Evolutionary conservation across 2,888 invertebrate genomes (phyloP).

Genomic region (Stenurella melanura): DNA sequence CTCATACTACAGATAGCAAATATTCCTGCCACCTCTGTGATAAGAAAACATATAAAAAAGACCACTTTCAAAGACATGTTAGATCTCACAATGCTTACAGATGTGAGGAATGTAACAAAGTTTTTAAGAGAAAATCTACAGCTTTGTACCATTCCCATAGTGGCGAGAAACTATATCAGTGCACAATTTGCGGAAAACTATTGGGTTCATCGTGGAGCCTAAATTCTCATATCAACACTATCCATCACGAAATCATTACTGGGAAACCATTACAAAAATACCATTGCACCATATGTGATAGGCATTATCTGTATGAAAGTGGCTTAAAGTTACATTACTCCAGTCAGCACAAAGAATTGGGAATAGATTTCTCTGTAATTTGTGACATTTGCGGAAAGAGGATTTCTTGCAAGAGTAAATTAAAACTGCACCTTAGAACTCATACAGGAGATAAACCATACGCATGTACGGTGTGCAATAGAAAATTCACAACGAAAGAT

Average conservation of each 20-base stretch:
- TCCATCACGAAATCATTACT: slow-evolving; percentile 71
- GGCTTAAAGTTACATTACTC: too few relatives aligned
- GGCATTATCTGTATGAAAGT: slow-evolving; percentile 67
- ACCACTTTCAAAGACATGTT: slow-evolving; percentile 67
- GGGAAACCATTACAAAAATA: slow-evolving; percentile 65
- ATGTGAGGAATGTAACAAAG: slow-evolving; percentile 69
- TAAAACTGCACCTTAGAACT: slow-evolving; percentile 69
- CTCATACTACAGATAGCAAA: slow-evolving; percentile 58
- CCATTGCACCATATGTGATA: slow-evolving; percentile 73
- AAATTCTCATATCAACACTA: slow-evolving; percentile 58
- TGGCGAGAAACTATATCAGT: slow-evolving; percentile 64
- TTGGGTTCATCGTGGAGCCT: slow-evolving; percentile 60
- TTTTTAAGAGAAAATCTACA: slow-evolving; percentile 54
- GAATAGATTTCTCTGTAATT: slow-evolving; percentile 73
- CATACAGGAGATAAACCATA: too few relatives aligned
- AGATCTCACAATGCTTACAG: slow-evolving; percentile 68
- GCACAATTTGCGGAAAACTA: slow-evolving; percentile 61
- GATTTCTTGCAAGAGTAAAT: slow-evolving; percentile 57
- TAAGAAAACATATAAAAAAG: slow-evolving; percentile 55
- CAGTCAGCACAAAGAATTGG: slow-evolving; percentile 58
- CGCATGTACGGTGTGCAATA: too few relatives aligned
- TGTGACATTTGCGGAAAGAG: slow-evolving; percentile 61
- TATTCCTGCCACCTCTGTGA: slow-evolving; percentile 65
- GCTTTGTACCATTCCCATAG: slow-evolving; percentile 59
- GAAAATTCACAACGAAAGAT: too few relatives aligned